Percentiles rank a stretch among this genome's conserved stretches.
phyloP scores from a whole-genome alignment of 2,888 invertebrate genomes.

The Drosophila hamatofila region DNA sequence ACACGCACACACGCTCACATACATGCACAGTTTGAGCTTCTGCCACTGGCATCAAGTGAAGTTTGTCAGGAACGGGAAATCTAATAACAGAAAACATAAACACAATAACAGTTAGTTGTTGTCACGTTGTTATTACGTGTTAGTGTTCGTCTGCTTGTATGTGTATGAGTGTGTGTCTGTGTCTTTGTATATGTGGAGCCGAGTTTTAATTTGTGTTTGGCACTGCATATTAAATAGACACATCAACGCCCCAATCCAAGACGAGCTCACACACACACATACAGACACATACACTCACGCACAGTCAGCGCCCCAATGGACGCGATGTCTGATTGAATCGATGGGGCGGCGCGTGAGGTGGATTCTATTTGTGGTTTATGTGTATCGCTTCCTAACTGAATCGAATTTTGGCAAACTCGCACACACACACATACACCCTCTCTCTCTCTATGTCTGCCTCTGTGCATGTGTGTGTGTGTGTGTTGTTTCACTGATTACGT shows the following conservation, averaged over 20 bases:
- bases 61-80: conserved; percentile 67
- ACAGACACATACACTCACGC: background rate
- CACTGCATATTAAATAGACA: conserved; percentile 71
- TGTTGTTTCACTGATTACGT: conserved; percentile 44
- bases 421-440: background rate
- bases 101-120: conserved; percentile 57
- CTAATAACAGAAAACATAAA: conserved; percentile 65
- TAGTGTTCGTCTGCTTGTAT: background rate
- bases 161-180: background rate
- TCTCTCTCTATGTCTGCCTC: background rate
- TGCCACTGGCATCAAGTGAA: conserved; percentile 48
- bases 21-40: conserved; percentile 11
- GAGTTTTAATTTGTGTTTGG: conserved; percentile 72
- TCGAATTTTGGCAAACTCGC: conserved; percentile 34
- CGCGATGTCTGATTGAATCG: conserved; percentile 54
- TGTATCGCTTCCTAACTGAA: conserved; percentile 28
- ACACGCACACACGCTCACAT: conserved; percentile 11
- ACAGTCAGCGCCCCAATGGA: conserved; percentile 3
- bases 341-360: conserved; percentile 34
- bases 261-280: conserved; percentile 2
- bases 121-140: conserved; percentile 34
- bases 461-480: no score
- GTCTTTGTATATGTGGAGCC: conserved; percentile 24
- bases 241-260: conserved; percentile 25
- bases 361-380: conserved; percentile 30